These are phyloP conservation scores for Branchellion lobata DNA, from an alignment of 2,888 invertebrate species.

Conservation along the genomic window DNA sequence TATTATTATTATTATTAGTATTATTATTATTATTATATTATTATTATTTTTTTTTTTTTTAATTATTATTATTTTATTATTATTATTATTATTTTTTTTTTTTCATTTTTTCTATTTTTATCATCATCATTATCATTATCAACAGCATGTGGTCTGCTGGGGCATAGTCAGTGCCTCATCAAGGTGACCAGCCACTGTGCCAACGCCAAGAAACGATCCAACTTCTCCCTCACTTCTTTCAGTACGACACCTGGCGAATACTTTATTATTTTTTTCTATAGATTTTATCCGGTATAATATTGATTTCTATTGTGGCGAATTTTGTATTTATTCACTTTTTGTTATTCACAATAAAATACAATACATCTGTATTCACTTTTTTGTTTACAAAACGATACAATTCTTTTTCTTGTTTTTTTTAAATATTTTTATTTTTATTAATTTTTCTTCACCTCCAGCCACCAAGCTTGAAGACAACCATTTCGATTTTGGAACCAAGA, in stretches of 20 bases:
- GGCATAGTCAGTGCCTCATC: constrained; percentile 30
- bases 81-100: not conserved
- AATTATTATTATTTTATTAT: not conserved
- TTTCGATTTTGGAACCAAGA: not conserved
- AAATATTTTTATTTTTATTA: no score
- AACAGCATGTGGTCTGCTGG: constrained; percentile 9
- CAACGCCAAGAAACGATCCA: constrained; percentile 22
- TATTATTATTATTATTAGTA: no score
- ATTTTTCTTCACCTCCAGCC: no score
- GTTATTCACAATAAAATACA: no score
- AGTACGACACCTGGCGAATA: not conserved
- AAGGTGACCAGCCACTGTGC: constrained; percentile 19
- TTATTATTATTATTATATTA: no score
- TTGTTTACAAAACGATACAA: no score
- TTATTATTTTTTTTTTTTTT: not conserved
- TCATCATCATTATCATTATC: no score
- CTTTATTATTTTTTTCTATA: not conserved
- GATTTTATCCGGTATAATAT: not conserved
- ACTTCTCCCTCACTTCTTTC: not conserved
- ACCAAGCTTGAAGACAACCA: not conserved
- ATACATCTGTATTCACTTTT: no score
- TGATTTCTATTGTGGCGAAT: no score
- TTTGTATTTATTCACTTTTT: no score
- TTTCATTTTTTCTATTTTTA: no score
- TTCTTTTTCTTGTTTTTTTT: no score